Evolutionary conservation across 2,888 invertebrate species (phyloP), one percentile per base, ranked within the genome.

Genomic region (Ypsolopha scabrella): DNA sequence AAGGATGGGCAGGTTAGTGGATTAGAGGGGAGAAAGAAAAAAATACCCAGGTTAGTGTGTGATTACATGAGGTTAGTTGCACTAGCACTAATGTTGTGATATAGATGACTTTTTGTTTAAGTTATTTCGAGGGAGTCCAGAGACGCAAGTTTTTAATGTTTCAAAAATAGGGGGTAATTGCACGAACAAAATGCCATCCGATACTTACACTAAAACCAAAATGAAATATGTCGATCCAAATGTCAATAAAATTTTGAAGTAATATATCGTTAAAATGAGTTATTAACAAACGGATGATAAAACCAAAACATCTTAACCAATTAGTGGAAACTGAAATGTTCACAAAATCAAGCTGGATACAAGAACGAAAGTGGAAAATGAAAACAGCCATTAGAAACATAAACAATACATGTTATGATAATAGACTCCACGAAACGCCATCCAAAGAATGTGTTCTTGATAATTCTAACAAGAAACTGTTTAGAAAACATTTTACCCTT

Each of bases 331-430:
- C 65, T 59, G 60, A 60, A 63, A 64, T 57, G 60, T 54, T 58
- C 66, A 70, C 70, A 63, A 67, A 24, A 71, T 66, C 64, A 57
- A 60, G 61, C 66, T 64, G 64, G 65, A 62, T 59, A 70, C 72
- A 72, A 72, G 73, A 75, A 77, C 41, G n/a, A 78, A 77, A 68
- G 64, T 60, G 11, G 77, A 79, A 77, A 78, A 73, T 70, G 71
- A 51, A 51, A 45, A 51, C 65, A 69, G 70, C 79, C 73, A 74
- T 78, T 80, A 79, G 75, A 80, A 72, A 76, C 71, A 70, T 71
- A 80, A 83, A 83, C 83, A 83, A 75, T 76, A 82, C 75, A 75
- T 85, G 81, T 85, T 86, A 80, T 86, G 72, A 81, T 83, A 82
- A 81, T 75, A 80, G 61, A 73, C 49, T 37, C 24, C 33, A 33